Conservation (phyloP, 2,888 invertebrate genomes). For the Electrophaes corylata region DNA sequence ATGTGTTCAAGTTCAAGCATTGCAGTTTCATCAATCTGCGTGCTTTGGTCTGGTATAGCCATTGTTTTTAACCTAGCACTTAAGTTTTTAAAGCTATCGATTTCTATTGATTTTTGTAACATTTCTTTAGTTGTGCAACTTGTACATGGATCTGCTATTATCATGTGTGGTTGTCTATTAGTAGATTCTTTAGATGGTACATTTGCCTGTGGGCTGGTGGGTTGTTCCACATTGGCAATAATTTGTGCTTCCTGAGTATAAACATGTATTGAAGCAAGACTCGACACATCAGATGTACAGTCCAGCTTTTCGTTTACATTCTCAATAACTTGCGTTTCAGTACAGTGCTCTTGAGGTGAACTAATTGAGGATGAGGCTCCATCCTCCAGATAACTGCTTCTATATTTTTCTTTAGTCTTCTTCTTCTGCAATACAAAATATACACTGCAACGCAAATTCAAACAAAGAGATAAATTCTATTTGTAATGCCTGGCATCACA, state of each 20-base stretch:
- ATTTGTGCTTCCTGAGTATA: background rate
- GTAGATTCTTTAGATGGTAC: background rate
- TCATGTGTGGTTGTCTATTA: background rate
- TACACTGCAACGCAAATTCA: conserved; percentile 38
- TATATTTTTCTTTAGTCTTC: conserved; percentile 52
- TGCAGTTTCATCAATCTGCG: conserved; percentile 36
- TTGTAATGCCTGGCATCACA: background rate
- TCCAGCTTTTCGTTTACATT: background rate
- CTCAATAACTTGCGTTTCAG: background rate
- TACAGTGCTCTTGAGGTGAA: background rate
- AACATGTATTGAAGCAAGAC: background rate
- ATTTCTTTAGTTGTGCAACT: too few species aligned
- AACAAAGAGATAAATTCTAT: conserved; percentile 29
- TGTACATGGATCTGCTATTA: too few species aligned
- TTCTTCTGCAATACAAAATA: conserved; percentile 61
- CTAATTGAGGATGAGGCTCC: background rate
- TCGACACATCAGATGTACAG: background rate
- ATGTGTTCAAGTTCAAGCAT: conserved; percentile 39
- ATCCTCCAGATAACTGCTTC: background rate
- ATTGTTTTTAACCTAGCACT: conserved; percentile 48
- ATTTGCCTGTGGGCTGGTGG: background rate
- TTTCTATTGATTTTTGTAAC: conserved; percentile 1
- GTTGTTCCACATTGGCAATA: background rate
- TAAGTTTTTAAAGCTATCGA: conserved; percentile 45
- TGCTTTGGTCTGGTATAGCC: conserved; percentile 35